Base-by-base conservation (phyloP, 2,113 vertebrate species). In the Cyphomyrus plagiostoma region DNA sequence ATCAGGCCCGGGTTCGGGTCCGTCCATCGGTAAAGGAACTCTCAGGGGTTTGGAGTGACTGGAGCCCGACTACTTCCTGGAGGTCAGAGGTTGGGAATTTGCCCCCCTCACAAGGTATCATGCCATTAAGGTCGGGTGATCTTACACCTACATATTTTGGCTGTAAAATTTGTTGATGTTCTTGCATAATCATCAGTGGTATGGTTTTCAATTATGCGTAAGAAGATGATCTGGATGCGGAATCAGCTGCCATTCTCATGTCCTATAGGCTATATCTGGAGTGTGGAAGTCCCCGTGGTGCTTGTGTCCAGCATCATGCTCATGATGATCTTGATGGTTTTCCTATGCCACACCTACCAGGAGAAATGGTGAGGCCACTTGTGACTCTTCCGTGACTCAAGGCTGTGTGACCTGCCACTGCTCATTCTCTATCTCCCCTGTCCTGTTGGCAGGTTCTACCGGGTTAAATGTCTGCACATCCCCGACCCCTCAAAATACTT, bases 401-500 rank as follows among this genome's bases (percentile, higher is more conserved):
- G 17, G 49, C 26, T 9, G 26, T 4, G 23, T 39, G 11, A 17
- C 19, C 15, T 3, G 5, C n/a, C 15, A 0, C 19, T 11, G 49
- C 45, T 83, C 70, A 83, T 26, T 45, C 50, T 39, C 50, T 82
- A 17, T 50, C 39, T 21, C 89, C 62, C 19, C 15, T 10, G 4
- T 89, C 21, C 30, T 58, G 26, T 91, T 89, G 91, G 21, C 91
- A 95, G 95, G 88, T 2, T 90, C 10, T 26, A 91, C n/a, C 89
- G 90, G 90, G 0, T 70, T 46, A 94, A 91, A 77, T 17, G 42
- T 80, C 91, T 13, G 23, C 91, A 92, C 30, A 49, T 95, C 39
- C 95, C 95, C 0, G 94, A 95, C 88, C 95, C 95, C 3, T 95
- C 95, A 0, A 92, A 93, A 56, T 96, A 94, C 90, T 96, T 96